Evolutionary conservation across 53 echinoderm and acorn worm genomes (phyloP).

Genomic region (Zoroaster sp.): DNA sequence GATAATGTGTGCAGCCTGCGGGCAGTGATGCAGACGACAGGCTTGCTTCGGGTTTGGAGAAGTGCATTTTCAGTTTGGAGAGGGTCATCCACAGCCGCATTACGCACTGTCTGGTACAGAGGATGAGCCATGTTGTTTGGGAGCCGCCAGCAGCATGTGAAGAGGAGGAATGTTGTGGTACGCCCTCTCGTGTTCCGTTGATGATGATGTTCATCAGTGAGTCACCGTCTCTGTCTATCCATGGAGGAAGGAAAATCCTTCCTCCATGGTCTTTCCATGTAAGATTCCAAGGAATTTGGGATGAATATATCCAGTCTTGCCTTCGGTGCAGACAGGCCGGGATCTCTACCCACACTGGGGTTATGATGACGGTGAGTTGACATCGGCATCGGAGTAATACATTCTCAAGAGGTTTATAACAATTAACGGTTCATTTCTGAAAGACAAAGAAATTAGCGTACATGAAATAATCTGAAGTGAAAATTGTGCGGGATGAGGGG

Average conservation of each 20-base stretch:
- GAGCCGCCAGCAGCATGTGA: not conserved
- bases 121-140: slow-evolving; percentile 4
- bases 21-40: not conserved
- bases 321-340: not conserved
- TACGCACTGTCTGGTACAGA: not conserved
- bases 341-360: not conserved
- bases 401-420: not conserved
- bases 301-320: not conserved
- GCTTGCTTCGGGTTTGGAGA: not conserved
- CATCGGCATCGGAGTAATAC: not conserved
- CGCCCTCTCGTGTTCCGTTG: not conserved
- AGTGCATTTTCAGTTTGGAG: not conserved
- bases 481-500: too few relatives aligned
- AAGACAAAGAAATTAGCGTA: too few relatives aligned
- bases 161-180: not conserved
- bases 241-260: too few relatives aligned
- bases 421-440: too few relatives aligned
- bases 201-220: not conserved
- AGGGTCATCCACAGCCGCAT: not conserved
- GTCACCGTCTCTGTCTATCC: too few relatives aligned
- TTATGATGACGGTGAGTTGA: not conserved
- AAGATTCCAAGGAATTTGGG: not conserved
- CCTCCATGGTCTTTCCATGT: too few relatives aligned
- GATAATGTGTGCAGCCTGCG: not conserved
- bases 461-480: too few relatives aligned